phyloP scores from a whole-genome alignment of 2,113 vertebrate species.

The Phalacrocorax carbo region DNA sequence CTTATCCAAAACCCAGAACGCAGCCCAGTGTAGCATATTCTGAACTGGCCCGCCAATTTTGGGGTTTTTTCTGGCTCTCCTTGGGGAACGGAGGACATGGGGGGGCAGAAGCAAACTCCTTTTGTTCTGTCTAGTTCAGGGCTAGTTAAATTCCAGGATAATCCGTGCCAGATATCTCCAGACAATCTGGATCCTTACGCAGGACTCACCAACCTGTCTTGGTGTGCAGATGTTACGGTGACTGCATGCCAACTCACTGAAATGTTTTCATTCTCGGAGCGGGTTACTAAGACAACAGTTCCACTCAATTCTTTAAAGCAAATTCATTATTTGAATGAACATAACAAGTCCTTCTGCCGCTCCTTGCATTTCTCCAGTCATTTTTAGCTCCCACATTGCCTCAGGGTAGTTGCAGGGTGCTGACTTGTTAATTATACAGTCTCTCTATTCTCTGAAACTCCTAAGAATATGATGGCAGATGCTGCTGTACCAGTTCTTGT shows the following conservation, averaged over 20 bases:
- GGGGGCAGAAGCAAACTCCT: not conserved
- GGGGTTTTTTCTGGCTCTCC: not conserved
- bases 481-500: not conserved
- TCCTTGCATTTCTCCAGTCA: not conserved
- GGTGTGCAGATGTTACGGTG: not conserved
- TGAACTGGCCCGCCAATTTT: not conserved
- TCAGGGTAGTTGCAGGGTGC: conserved; percentile 1
- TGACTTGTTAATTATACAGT: not conserved
- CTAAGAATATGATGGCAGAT: not conserved
- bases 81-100: not conserved
- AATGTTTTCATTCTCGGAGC: not conserved
- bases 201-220: not conserved
- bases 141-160: not conserved
- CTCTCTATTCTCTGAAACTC: not conserved
- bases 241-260: not conserved
- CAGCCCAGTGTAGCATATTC: not conserved
- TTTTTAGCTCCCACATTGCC: not conserved
- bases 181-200: not conserved
- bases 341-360: conserved; percentile 34
- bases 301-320: not conserved
- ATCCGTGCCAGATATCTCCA: not conserved
- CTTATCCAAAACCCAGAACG: not conserved
- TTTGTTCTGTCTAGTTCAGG: not conserved
- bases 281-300: conserved; percentile 55
- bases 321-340: conserved; percentile 58